These are phyloP conservation scores for Rhinatrema bivittatum DNA, from an alignment of 2,797 vertebrate genomes.

Conservation along the genomic window DNA sequence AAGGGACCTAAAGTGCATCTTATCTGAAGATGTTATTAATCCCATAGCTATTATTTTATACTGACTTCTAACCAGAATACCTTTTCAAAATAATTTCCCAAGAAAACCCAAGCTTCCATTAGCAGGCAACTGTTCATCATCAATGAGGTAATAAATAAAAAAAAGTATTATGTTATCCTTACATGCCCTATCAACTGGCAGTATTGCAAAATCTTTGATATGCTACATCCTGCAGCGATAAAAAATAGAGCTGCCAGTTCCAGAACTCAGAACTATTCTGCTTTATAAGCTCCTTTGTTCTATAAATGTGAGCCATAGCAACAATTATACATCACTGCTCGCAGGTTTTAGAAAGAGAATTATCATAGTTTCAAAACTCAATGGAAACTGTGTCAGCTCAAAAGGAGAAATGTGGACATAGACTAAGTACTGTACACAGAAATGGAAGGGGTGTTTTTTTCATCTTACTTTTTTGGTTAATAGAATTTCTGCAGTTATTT, in stretches of 20 bases:
- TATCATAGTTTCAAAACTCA: too few relatives aligned
- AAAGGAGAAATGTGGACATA: too few relatives aligned
- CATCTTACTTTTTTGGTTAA: too few relatives aligned
- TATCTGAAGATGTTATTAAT: too few relatives aligned
- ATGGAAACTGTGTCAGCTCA: too few relatives aligned
- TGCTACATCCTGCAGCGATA: not conserved
- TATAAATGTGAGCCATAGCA: not conserved
- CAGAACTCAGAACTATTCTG: not conserved
- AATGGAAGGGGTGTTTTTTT: too few relatives aligned
- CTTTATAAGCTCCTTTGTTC: not conserved
- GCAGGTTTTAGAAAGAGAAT: fast-evolving
- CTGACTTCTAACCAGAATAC: too few relatives aligned
- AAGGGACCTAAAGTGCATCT: too few relatives aligned
- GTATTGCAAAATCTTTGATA: not conserved
- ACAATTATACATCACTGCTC: not conserved
- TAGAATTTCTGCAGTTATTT: too few relatives aligned
- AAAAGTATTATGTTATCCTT: not conserved
- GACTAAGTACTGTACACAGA: too few relatives aligned
- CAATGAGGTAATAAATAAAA: not conserved
- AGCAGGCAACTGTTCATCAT: not conserved
- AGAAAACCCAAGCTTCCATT: not conserved
- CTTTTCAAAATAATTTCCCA: not conserved
- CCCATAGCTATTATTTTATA: too few relatives aligned
- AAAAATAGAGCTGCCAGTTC: not conserved
- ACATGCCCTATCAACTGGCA: not conserved